Conservation (phyloP, 1,140 invertebrate genomes). For the Hesperophylax magnus region DNA sequence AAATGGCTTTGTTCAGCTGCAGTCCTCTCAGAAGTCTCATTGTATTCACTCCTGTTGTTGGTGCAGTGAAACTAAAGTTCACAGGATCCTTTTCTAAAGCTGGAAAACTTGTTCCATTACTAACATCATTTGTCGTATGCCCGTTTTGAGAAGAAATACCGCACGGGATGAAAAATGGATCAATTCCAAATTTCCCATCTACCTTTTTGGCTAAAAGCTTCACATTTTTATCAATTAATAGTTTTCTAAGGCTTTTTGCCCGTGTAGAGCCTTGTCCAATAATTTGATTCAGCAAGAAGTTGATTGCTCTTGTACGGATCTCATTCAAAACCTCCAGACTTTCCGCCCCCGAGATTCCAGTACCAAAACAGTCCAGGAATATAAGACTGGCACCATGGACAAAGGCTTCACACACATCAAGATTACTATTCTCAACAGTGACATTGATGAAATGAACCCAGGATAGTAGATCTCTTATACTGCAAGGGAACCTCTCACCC, state of each 20-base stretch:
- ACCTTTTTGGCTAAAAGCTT: conserved; percentile 61
- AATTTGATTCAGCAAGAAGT: conserved; percentile 71
- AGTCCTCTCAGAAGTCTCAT: conserved; percentile 89
- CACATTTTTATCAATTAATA: conserved; percentile 61
- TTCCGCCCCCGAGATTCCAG: conserved; percentile 76
- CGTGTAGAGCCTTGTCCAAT: conserved; percentile 61
- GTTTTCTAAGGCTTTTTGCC: conserved; percentile 59
- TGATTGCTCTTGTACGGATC: conserved; percentile 69
- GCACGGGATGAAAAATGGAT: conserved; percentile 79
- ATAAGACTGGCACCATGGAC: conserved; percentile 92
- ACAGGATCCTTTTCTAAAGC: conserved; percentile 52
- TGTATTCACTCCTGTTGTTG: conserved; percentile 88
- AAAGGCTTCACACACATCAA: conserved; percentile 78
- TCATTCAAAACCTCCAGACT: conserved; percentile 69
- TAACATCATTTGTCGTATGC: background rate
- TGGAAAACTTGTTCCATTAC: background rate
- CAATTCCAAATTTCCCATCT: conserved; percentile 75
- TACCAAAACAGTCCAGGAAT: conserved; percentile 92
- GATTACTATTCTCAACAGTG: conserved; percentile 66
- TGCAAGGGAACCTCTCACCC: conserved; percentile 86
- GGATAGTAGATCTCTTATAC: conserved; percentile 92
- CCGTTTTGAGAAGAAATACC: conserved; percentile 59
- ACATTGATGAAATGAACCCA: conserved; percentile 94
- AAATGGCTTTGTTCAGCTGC: conserved; percentile 91
- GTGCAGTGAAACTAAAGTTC: conserved; percentile 83